These are phyloP conservation scores for Aplysina aerophoba DNA, from an alignment of 37 sponge, comb jelly and placozoan genomes.

Conservation along the genomic window DNA sequence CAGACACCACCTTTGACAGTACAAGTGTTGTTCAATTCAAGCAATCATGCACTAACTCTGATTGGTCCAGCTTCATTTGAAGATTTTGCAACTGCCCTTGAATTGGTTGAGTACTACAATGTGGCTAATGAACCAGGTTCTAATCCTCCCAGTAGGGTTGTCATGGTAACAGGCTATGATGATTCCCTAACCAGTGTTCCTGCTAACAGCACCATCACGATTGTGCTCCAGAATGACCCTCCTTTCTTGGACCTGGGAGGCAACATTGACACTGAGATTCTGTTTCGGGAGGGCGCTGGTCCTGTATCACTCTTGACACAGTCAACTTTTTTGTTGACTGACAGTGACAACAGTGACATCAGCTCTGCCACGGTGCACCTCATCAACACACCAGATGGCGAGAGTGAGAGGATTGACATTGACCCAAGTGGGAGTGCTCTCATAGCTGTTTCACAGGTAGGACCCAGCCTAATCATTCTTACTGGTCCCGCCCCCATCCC, in stretches of 20 bases:
- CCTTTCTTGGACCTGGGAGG: constrained; percentile 59
- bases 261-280: constrained; percentile 46
- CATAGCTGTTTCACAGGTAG: background rate
- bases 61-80: constrained; percentile 31
- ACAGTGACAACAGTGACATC: constrained; percentile 52
- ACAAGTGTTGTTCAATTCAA: background rate
- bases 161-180: constrained; percentile 49
- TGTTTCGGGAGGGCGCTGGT: constrained; percentile 51
- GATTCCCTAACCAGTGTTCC: constrained; percentile 36
- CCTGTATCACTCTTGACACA: constrained; percentile 40
- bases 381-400: constrained; percentile 42
- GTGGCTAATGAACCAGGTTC: constrained; percentile 57
- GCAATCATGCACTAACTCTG: constrained; percentile 21
- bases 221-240: constrained; percentile 54
- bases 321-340: constrained; percentile 33
- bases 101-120: constrained; percentile 52
- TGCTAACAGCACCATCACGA: constrained; percentile 17
- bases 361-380: constrained; percentile 27
- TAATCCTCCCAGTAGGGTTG: constrained; percentile 20
- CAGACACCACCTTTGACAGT: background rate
- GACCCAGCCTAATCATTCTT: constrained; percentile 11
- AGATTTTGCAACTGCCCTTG: constrained; percentile 32
- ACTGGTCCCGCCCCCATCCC: constrained; percentile 47
- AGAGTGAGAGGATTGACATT: constrained; percentile 14
- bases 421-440: background rate